Evolutionary conservation across 1,140 invertebrate species (phyloP).

Genomic region (Pollicipes pollicipes): DNA sequence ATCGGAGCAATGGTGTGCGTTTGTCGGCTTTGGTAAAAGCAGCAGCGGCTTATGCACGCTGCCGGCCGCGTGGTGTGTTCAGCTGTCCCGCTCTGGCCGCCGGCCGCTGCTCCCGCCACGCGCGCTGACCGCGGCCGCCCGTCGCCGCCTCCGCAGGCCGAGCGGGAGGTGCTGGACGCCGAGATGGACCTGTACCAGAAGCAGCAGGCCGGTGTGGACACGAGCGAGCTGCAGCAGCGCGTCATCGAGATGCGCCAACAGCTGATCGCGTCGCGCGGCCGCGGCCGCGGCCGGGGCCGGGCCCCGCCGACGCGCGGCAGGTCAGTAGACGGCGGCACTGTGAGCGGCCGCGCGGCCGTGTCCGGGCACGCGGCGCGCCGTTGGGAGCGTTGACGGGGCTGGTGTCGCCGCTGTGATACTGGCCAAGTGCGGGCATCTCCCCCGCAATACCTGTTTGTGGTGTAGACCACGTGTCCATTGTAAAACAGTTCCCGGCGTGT

Average conservation of each 20-base stretch:
- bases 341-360: background rate
- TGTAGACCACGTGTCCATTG: background rate
- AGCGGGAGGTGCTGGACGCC: slow-evolving; percentile 68
- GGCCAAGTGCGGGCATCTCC: too few species aligned
- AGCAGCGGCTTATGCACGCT: too few species aligned
- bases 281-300: slow-evolving; percentile 12
- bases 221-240: slow-evolving; percentile 47
- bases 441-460: background rate
- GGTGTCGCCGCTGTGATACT: too few species aligned
- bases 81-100: too few species aligned
- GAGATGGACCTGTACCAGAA: slow-evolving; percentile 72
- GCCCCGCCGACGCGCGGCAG: slow-evolving; percentile 5
- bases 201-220: slow-evolving; percentile 55
- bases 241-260: slow-evolving; percentile 49
- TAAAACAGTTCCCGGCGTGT: background rate
- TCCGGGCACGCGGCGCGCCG: too few species aligned
- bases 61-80: too few species aligned
- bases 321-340: slow-evolving; percentile 3
- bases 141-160: slow-evolving; percentile 32
- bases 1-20: too few species aligned
- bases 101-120: too few species aligned
- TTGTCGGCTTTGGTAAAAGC: too few species aligned
- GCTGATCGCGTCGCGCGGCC: slow-evolving; percentile 24
- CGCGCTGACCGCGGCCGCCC: background rate
- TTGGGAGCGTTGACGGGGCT: too few species aligned